Base-by-base conservation (phyloP, 2,888 invertebrate species). In the Herminia tarsipennalis region DNA sequence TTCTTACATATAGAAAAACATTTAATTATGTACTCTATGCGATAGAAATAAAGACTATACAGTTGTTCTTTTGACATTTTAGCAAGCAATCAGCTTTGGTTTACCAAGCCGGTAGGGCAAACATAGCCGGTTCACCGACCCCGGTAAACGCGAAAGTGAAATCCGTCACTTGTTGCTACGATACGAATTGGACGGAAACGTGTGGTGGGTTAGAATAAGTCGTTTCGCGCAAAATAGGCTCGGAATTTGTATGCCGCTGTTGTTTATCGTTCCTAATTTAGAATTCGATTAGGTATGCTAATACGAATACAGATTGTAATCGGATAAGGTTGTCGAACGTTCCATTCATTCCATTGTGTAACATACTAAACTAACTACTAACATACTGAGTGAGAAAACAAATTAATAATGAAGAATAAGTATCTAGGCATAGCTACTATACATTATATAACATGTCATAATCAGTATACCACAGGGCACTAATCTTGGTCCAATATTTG, bases 111-210 rank as follows among this genome's bases (percentile, higher is more conserved):
- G 66, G 55, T 65, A 76, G 72, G 71, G 70, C 73, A 71, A 75
- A 72, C 71, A 64, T 55, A 37, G 52, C 61, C 56, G 65, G 82
- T 80, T 73, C 75, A 73, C 56, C 66, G 74, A 74, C 72, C 81
- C 70, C 69, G 50, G 66, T 51, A 68, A 69, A 76, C 67, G 76
- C 74, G 83, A 85, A 85, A 86, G 85, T 83, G 83, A 82, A 83
- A 83, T 81, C 80, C 73, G 72, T 84, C 83, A 84, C 83, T 84
- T 83, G 81, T 83, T 83, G 82, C 78, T 75, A 74, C 66, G 55
- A 74, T 71, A 73, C 67, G 66, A 73, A 62, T 66, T 68, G 64
- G 64, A 66, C 70, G 70, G 67, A 76, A 77, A 76, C 78, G 78
- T 77, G 76, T 39, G 39, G 53, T 48, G 76, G 66, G 44, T 81